A percentile compares a stretch with the other conserved stretches of the same genome.
phyloP scores from a whole-genome alignment of 2,113 vertebrate genomes.

The Vidua chalybeata region DNA sequence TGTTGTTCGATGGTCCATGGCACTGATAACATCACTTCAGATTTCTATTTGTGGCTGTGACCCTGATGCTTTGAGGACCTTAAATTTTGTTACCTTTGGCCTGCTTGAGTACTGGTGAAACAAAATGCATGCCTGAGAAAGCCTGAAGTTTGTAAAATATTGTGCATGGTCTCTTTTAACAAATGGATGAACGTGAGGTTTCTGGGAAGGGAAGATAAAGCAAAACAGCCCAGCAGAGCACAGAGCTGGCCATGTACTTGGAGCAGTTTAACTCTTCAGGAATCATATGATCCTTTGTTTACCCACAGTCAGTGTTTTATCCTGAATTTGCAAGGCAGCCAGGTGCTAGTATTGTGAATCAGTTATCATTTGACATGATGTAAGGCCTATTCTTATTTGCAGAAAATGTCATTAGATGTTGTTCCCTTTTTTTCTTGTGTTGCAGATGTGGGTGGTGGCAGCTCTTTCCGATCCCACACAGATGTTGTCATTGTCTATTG shows the following conservation, averaged over 20 bases:
- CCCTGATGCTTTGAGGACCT: background rate
- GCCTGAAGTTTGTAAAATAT: background rate
- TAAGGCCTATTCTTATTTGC: slow-evolving; percentile 7
- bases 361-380: background rate
- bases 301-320: background rate
- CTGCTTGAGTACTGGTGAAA: background rate
- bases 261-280: background rate
- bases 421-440: background rate
- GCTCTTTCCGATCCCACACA: slow-evolving; percentile 24
- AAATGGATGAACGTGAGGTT: background rate
- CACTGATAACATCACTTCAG: background rate
- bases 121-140: background rate
- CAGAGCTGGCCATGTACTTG: background rate
- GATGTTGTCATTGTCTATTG: slow-evolving; percentile 57
- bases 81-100: background rate
- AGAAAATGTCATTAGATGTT: slow-evolving; percentile 21
- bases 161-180: background rate
- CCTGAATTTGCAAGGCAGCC: background rate
- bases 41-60: background rate
- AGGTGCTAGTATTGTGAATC: slow-evolving; percentile 2
- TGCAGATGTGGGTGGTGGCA: slow-evolving; percentile 25
- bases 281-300: background rate
- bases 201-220: background rate
- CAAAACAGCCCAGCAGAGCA: background rate
- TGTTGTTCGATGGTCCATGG: background rate